A percentile compares a stretch with the other conserved stretches of the same genome.
Conservation (phyloP, 2,797 vertebrate species). For the Acrossocheilus fasciatus region DNA sequence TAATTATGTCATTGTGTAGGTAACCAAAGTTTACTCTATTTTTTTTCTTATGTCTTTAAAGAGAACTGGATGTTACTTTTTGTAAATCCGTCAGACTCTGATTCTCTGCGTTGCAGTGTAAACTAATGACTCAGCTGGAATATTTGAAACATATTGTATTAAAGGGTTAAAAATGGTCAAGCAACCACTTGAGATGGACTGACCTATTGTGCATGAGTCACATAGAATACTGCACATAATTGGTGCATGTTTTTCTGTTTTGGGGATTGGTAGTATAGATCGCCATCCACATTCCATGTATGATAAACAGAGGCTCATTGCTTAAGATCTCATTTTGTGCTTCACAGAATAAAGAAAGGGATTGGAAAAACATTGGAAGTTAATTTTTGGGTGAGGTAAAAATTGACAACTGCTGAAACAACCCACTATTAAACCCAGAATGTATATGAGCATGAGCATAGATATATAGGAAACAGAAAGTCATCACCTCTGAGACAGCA, state of each 20-base stretch:
- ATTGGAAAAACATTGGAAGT: not conserved
- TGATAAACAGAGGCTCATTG: not conserved
- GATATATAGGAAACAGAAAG: constrained; percentile 1
- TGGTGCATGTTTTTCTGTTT: not conserved
- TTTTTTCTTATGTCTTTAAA: not conserved
- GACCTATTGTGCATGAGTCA: not conserved
- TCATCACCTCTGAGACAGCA: constrained; percentile 71
- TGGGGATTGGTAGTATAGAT: not conserved
- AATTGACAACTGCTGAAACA: not conserved
- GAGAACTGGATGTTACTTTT: not conserved
- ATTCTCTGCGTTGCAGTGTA: not conserved
- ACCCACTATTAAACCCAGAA: not conserved
- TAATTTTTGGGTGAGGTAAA: not conserved
- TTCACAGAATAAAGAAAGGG: not conserved
- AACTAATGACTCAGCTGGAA: not conserved
- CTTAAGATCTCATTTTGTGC: not conserved
- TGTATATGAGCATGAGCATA: not conserved
- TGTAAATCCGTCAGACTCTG: not conserved
- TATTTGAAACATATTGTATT: not conserved
- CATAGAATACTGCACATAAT: not conserved
- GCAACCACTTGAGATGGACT: not conserved
- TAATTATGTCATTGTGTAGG: not conserved
- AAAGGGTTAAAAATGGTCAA: not conserved
- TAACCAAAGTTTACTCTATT: not conserved
- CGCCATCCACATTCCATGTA: not conserved